Conservation (phyloP, 2,888 invertebrate species). For the Salpingus planirostris region DNA sequence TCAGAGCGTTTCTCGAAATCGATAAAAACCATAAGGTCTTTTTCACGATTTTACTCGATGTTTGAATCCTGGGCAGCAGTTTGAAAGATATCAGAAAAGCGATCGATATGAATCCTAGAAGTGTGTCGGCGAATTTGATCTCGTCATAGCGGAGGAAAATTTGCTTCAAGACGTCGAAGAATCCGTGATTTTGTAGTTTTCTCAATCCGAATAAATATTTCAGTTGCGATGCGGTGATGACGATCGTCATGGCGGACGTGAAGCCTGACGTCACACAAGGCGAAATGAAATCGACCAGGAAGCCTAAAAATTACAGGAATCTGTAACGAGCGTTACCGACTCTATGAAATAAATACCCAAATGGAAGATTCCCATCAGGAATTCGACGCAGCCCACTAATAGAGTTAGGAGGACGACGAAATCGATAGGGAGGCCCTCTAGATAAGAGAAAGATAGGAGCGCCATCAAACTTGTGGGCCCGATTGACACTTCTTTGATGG, state of each 20-base stretch:
- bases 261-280: constrained; percentile 76
- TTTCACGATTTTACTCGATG: constrained; percentile 40
- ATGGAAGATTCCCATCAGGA: constrained; percentile 72
- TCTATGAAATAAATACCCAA: too few species aligned
- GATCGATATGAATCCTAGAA: constrained; percentile 59
- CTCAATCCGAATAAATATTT: constrained; percentile 63
- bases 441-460: constrained; percentile 68
- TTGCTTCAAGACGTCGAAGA: constrained; percentile 50
- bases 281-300: constrained; percentile 77
- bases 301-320: constrained; percentile 47
- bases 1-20: constrained; percentile 69
- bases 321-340: neutral
- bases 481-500: constrained; percentile 76
- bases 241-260: constrained; percentile 73
- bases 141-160: constrained; percentile 44
- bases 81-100: constrained; percentile 55
- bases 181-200: constrained; percentile 57
- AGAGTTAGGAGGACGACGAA: constrained; percentile 70
- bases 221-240: constrained; percentile 66
- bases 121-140: constrained; percentile 52
- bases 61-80: constrained; percentile 54
- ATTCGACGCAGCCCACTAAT: constrained; percentile 66
- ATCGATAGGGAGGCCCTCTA: constrained; percentile 58
- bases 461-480: constrained; percentile 95
- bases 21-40: constrained; percentile 63